Evolutionary conservation across 2,113 vertebrate genomes (phyloP).

Genomic region (Seriola quinqueradiata): DNA sequence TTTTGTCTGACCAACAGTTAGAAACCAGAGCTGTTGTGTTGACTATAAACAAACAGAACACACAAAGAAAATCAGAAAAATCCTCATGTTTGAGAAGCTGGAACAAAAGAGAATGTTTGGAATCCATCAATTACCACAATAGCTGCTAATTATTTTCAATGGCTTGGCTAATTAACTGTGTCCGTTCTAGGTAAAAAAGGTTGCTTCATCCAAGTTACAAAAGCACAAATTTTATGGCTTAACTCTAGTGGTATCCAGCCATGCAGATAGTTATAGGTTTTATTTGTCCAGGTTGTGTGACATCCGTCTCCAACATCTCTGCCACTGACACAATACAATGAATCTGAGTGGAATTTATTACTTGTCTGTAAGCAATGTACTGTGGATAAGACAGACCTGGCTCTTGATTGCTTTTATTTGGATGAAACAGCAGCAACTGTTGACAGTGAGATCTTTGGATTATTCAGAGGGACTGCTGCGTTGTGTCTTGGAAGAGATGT

Average conservation of each 20-base stretch:
- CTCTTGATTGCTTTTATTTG: not conserved
- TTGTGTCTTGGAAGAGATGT: not conserved
- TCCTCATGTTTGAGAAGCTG: not conserved
- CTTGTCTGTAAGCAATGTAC: not conserved
- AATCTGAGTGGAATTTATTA: not conserved
- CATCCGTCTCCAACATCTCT: not conserved
- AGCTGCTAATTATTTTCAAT: not conserved
- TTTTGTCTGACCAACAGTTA: not conserved
- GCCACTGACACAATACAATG: not conserved
- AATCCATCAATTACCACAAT: not conserved
- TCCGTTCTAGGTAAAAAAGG: too few relatives aligned
- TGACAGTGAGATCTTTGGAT: not conserved
- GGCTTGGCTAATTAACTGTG: not conserved
- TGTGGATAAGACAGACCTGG: not conserved
- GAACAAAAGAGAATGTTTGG: not conserved
- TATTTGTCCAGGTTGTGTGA: not conserved
- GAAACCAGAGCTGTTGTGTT: too few relatives aligned
- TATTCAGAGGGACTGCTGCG: not conserved
- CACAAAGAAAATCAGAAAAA: not conserved
- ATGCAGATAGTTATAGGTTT: not conserved
- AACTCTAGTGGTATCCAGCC: not conserved
- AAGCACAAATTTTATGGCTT: not conserved
- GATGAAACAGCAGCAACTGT: not conserved
- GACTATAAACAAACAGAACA: not conserved
- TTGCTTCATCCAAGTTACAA: not conserved